Evolutionary conservation across 2,113 vertebrate genomes (phyloP).

Genomic region (Ophiodon elongatus): DNA sequence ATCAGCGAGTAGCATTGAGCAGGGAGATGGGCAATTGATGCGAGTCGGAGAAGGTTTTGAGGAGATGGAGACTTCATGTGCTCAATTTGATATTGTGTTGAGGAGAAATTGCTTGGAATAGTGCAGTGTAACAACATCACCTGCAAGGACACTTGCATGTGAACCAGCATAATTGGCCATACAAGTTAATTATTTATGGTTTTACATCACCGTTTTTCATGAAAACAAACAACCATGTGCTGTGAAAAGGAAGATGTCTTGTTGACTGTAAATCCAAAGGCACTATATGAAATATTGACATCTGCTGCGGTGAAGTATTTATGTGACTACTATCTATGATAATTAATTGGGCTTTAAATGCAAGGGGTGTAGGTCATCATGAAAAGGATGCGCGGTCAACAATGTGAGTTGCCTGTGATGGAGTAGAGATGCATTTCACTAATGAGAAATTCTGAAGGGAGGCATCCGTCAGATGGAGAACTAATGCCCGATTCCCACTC

Average conservation of each 20-base stretch:
- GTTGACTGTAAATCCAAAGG: slow-evolving; percentile 1
- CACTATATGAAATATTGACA: slow-evolving; percentile 22
- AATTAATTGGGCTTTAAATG: slow-evolving; percentile 61
- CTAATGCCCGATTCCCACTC: slow-evolving; percentile 38
- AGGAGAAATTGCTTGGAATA: background rate
- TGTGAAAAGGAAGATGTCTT: background rate
- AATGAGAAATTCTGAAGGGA: slow-evolving; percentile 59
- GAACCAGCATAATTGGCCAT: background rate
- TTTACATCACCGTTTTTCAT: background rate
- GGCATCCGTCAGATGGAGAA: slow-evolving; percentile 63
- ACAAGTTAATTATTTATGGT: background rate
- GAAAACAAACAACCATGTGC: background rate
- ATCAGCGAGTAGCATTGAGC: slow-evolving; percentile 47
- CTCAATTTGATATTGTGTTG: slow-evolving; percentile 25
- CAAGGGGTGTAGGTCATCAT: slow-evolving; percentile 50
- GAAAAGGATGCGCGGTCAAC: slow-evolving; percentile 48
- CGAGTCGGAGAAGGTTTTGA: slow-evolving; percentile 13
- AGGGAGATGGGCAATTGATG: slow-evolving; percentile 40
- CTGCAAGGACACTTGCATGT: background rate
- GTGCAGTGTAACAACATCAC: background rate
- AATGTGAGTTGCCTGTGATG: slow-evolving; percentile 45
- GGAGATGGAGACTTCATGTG: slow-evolving; percentile 30
- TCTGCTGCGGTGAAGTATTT: slow-evolving; percentile 47
- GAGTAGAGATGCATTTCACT: slow-evolving; percentile 60
- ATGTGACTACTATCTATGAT: slow-evolving; percentile 40